These are phyloP conservation scores for Anabas testudineus DNA, from an alignment of 2,797 vertebrate species.

Conservation along the genomic window DNA sequence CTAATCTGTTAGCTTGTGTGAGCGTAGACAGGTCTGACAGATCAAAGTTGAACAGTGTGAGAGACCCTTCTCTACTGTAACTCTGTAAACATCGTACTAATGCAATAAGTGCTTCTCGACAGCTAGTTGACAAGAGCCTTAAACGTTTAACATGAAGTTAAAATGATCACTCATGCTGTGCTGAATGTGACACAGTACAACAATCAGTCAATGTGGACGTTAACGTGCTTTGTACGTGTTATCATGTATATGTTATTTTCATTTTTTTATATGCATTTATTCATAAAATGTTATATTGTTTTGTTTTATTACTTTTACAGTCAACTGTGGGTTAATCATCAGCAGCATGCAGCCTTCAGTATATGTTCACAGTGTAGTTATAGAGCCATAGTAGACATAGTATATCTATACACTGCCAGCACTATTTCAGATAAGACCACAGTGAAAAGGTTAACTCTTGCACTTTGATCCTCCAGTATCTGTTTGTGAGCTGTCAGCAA, in stretches of 20 bases:
- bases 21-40: conserved; percentile 29
- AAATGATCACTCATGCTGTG: not conserved
- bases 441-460: conserved; percentile 50
- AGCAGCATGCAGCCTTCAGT: not conserved
- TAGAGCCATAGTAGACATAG: not conserved
- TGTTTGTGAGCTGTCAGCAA: conserved; percentile 17
- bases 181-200: not conserved
- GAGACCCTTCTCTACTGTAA: not conserved
- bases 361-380: not conserved
- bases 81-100: not conserved
- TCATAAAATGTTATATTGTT: not conserved
- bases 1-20: conserved; percentile 56
- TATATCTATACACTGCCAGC: not conserved
- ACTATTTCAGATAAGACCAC: conserved; percentile 40
- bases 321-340: not conserved
- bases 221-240: not conserved
- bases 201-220: not conserved
- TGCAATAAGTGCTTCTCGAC: not conserved
- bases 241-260: no score
- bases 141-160: not conserved
- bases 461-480: conserved; percentile 53
- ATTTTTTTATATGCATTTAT: no score
- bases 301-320: not conserved
- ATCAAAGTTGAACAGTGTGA: conserved; percentile 50
- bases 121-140: not conserved